Evolutionary conservation across 1,140 invertebrate genomes (phyloP).

Genomic region (Diachasmimorpha longicaudata): DNA sequence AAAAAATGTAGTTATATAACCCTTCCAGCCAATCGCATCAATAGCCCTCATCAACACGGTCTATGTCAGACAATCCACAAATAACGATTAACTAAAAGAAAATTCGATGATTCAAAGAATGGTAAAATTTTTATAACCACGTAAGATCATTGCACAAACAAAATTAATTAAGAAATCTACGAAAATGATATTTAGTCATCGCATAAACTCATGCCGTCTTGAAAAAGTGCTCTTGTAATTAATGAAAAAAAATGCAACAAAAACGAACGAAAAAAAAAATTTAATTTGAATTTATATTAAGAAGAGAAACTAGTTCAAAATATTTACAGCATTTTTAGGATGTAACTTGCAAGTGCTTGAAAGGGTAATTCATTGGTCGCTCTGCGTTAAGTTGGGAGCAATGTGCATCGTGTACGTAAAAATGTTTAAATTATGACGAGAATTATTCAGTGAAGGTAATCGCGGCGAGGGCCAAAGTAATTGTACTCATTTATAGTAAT

Average conservation of each 20-base stretch:
- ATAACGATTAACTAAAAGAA: not conserved
- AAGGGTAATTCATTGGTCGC: not conserved
- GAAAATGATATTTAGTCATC: not conserved
- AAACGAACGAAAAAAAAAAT: not conserved
- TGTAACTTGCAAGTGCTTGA: constrained; percentile 25
- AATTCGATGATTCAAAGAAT: not conserved
- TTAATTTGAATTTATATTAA: not conserved
- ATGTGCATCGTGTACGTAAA: not conserved
- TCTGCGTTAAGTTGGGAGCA: not conserved
- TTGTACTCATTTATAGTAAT: constrained; percentile 24
- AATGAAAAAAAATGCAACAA: constrained; percentile 25
- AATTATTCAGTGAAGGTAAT: not conserved
- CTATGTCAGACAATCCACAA: not conserved
- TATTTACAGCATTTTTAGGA: constrained; percentile 28
- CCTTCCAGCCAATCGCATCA: not conserved
- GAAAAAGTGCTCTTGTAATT: constrained; percentile 56
- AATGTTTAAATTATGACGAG: not conserved
- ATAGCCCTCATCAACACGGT: not conserved
- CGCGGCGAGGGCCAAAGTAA: constrained; percentile 4
- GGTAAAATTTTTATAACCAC: not conserved
- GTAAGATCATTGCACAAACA: too few species aligned
- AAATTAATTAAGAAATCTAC: constrained; percentile 28
- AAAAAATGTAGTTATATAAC: not conserved
- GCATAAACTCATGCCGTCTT: constrained; percentile 50
- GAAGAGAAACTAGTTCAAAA: not conserved